phyloP scores from a whole-genome alignment of 2,888 invertebrate genomes.

The Drosophila diplacantha region DNA sequence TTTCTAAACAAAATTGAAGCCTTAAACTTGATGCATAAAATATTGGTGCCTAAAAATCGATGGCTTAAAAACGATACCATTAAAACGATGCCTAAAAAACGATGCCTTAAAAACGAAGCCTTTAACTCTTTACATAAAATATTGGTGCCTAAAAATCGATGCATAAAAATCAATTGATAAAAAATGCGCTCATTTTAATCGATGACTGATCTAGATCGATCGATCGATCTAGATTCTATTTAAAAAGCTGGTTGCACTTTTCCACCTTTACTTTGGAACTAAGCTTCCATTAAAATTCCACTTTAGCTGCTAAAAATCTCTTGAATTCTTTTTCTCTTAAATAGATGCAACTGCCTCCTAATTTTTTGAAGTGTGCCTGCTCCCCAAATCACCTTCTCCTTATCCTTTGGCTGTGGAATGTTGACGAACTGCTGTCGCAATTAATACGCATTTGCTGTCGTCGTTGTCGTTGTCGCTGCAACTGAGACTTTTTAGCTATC shows the following conservation, averaged over 20 bases:
- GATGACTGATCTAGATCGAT: too few relatives aligned
- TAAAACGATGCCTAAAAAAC: too few relatives aligned
- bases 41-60: not conserved
- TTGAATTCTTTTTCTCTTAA: not conserved
- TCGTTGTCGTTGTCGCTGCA: constrained; percentile 47
- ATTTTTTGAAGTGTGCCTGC: not conserved
- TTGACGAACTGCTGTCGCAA: constrained; percentile 70
- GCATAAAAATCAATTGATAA: too few relatives aligned
- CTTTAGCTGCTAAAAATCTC: not conserved
- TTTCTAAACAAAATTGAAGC: not conserved
- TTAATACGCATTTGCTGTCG: constrained; percentile 65
- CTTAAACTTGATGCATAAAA: not conserved
- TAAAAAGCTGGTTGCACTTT: too few relatives aligned
- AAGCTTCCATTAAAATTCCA: too few relatives aligned
- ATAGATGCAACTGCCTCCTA: not conserved
- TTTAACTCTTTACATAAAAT: too few relatives aligned
- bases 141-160: too few relatives aligned
- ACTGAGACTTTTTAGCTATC: constrained; percentile 52
- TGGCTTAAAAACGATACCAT: too few relatives aligned
- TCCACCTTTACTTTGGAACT: not conserved
- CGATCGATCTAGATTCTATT: too few relatives aligned
- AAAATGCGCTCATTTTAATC: too few relatives aligned
- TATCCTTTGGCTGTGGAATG: constrained; percentile 52
- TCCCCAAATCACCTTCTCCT: constrained; percentile 17
- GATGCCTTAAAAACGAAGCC: not conserved